Percentiles rank a stretch among this genome's conserved stretches.
Evolutionary conservation across 2,797 vertebrate species (phyloP).

Genomic region (Philypnodon macrostomus): DNA sequence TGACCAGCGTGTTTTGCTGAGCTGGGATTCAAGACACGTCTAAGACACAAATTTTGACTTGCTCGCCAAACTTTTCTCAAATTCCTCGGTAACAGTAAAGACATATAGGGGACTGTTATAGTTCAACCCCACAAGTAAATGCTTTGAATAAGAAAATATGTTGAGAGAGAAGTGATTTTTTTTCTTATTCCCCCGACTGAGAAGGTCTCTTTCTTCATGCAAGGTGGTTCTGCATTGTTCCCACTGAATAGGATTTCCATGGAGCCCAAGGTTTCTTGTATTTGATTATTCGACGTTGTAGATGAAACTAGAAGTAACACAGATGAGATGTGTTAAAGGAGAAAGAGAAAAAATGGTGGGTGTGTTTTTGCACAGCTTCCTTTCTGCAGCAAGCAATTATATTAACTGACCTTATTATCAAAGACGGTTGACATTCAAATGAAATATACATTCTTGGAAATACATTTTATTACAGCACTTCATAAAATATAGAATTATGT

Average conservation of each 20-base stretch:
- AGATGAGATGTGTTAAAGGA: constrained; percentile 10
- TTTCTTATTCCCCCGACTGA: constrained; percentile 6
- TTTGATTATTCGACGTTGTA: constrained; percentile 24
- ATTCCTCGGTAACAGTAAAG: neutral
- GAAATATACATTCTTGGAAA: neutral
- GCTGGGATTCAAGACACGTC: constrained; percentile 22
- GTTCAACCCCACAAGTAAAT: neutral
- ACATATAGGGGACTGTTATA: neutral
- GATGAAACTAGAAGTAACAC: too few relatives aligned
- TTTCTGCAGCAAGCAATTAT: constrained; percentile 6
- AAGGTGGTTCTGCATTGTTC: constrained; percentile 30
- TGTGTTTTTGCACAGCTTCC: constrained; percentile 20
- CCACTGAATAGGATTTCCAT: constrained; percentile 37
- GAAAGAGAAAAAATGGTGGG: constrained; percentile 8
- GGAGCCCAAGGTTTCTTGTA: constrained; percentile 34
- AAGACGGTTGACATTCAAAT: constrained; percentile 1
- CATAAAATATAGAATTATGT: constrained; percentile 7
- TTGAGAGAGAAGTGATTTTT: neutral
- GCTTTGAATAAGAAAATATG: constrained; percentile 2
- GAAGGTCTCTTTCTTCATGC: constrained; percentile 15
- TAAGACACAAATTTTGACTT: constrained; percentile 19
- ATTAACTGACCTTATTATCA: constrained; percentile 1
- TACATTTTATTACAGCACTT: constrained; percentile 1
- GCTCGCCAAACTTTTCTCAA: constrained; percentile 21
- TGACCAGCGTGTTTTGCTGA: constrained; percentile 25